Evolutionary conservation across 2,888 invertebrate genomes (phyloP).

Genomic region (Noctua comes): DNA sequence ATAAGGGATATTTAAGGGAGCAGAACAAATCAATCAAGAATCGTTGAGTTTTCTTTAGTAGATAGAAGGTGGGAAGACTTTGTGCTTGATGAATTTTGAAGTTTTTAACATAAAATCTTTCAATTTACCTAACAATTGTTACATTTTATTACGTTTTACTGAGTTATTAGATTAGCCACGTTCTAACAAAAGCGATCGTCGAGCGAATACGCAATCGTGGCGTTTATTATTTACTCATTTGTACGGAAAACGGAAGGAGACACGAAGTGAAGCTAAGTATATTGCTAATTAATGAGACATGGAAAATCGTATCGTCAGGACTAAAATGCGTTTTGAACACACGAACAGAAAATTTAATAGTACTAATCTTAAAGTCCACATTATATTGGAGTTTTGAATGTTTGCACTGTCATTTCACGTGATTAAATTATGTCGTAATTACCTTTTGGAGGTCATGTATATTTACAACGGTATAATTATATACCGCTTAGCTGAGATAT

Average conservation of each 20-base stretch:
- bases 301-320: conserved; percentile 22
- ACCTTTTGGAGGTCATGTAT: conserved; percentile 36
- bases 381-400: conserved; percentile 55
- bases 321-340: conserved; percentile 42
- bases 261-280: not conserved
- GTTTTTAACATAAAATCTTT: not conserved
- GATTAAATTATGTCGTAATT: conserved; percentile 47
- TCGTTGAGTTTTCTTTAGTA: not conserved
- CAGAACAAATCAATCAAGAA: conserved; percentile 8
- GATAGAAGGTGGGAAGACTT: not conserved
- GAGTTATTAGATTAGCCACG: not conserved
- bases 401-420: conserved; percentile 55
- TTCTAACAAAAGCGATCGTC: not conserved
- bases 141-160: not conserved
- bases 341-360: conserved; percentile 50
- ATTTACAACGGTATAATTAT: conserved; percentile 10
- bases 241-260: not conserved
- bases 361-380: conserved; percentile 62
- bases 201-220: not conserved
- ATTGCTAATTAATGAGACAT: conserved; percentile 14
- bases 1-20: conserved; percentile 32
- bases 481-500: not conserved
- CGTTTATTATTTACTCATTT: not conserved
- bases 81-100: not conserved
- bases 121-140: not conserved